Evolutionary conservation across 2,113 vertebrate species (phyloP).

Genomic region (Tamias sibiricus): DNA sequence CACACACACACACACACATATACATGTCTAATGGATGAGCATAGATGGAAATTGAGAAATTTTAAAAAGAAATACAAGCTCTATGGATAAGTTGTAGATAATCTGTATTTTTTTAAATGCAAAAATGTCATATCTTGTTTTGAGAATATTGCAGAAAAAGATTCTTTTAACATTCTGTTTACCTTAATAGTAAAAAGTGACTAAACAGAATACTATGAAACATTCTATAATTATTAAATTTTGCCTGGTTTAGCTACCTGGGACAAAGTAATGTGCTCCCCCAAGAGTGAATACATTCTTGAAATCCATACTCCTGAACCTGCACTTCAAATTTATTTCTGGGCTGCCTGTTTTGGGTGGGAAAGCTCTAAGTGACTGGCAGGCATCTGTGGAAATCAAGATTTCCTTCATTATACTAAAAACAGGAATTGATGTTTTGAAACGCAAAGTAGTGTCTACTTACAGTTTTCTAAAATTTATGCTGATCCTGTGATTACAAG

Average conservation of each 20-base stretch:
- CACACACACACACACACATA: not conserved
- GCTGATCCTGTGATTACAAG: not conserved
- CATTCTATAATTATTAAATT: not conserved
- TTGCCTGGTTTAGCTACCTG: not conserved
- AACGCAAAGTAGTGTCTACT: not conserved
- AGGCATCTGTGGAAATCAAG: not conserved
- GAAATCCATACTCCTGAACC: not conserved
- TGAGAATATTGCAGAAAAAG: not conserved
- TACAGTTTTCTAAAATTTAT: not conserved
- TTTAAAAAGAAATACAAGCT: not conserved
- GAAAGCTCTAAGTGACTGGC: not conserved
- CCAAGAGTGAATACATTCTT: accelerated
- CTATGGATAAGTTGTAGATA: not conserved
- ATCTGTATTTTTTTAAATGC: not conserved
- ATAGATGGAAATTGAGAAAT: not conserved
- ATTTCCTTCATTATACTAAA: not conserved
- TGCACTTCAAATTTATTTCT: not conserved
- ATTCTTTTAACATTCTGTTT: not conserved
- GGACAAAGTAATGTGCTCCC: not conserved
- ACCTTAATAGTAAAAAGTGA: not conserved
- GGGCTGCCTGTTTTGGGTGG: not conserved
- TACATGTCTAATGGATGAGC: not conserved
- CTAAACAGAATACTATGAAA: not conserved
- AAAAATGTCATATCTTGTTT: not conserved
- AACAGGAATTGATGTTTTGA: constrained; percentile 36